A percentile compares a stretch with the other conserved stretches of the same genome.
Conservation (phyloP, 2,888 invertebrate species). For the Saturnia pavonia region DNA sequence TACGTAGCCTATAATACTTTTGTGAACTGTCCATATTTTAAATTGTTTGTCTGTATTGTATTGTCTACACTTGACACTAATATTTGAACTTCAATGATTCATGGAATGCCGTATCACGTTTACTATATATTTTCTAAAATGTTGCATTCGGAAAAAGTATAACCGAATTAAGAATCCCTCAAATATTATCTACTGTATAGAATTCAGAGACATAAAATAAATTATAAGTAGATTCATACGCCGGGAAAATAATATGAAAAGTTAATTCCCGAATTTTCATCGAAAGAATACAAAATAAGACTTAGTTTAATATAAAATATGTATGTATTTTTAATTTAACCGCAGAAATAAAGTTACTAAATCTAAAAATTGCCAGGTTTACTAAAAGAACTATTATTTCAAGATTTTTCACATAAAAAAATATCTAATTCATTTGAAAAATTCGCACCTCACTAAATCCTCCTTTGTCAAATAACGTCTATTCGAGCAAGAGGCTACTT, state of each 20-base stretch:
- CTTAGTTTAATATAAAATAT: background rate
- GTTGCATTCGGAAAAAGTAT: background rate
- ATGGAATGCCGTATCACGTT: too few species aligned
- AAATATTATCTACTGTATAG: background rate
- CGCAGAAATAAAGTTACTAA: background rate
- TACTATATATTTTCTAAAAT: too few species aligned
- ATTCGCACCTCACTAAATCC: background rate
- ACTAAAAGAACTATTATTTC: background rate
- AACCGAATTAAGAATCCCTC: background rate
- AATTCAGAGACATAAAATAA: too few species aligned
- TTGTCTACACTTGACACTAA: too few species aligned
- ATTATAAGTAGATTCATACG: too few species aligned
- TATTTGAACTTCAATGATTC: too few species aligned
- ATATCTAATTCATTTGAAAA: background rate
- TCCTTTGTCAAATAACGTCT: conserved; percentile 13
- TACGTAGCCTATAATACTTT: background rate
- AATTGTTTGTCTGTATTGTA: too few species aligned
- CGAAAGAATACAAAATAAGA: too few species aligned
- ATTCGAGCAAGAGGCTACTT: conserved; percentile 18
- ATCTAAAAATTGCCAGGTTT: background rate
- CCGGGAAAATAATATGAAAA: too few species aligned
- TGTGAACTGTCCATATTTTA: too few species aligned
- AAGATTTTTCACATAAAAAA: background rate
- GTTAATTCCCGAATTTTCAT: too few species aligned
- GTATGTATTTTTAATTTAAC: background rate